A percentile compares a stretch with the other conserved stretches of the same genome.
phyloP scores from a whole-genome alignment of 2,888 invertebrate genomes.

The Pseudanteris insignis region DNA sequence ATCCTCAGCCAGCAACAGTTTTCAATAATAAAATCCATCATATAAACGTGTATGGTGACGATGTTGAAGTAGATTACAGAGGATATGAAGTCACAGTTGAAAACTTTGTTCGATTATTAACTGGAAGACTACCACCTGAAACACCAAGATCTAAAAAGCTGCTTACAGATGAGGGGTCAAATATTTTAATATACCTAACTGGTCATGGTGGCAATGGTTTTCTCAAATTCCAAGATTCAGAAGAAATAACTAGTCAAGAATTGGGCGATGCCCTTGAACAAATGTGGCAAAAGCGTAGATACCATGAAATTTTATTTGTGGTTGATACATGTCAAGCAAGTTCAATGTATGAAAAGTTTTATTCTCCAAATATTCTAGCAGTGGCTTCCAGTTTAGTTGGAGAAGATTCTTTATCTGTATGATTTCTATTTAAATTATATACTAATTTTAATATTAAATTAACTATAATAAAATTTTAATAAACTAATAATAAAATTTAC shows the following conservation, averaged over 20 bases:
- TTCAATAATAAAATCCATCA: conserved; percentile 98
- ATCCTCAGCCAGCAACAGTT: conserved; percentile 96
- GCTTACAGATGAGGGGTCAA: conserved; percentile 95
- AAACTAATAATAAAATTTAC: background rate
- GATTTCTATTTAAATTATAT: conserved; percentile 6
- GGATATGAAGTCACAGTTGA: conserved; percentile 97
- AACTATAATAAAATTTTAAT: background rate
- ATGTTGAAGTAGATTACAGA: conserved; percentile 98
- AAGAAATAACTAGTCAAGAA: conserved; percentile 98
- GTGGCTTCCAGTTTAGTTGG: conserved; percentile 97
- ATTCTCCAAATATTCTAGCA: conserved; percentile 96
- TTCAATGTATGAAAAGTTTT: conserved; percentile 97
- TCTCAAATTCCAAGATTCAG: conserved; percentile 98
- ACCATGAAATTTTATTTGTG: conserved; percentile 98
- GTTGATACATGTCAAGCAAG: conserved; percentile 99
- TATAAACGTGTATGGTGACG: conserved; percentile 98
- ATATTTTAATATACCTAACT: conserved; percentile 95
- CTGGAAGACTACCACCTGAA: conserved; percentile 89
- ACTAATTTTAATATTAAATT: too few relatives aligned
- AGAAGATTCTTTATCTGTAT: conserved; percentile 96
- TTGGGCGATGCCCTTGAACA: conserved; percentile 98
- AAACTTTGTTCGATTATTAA: conserved; percentile 95
- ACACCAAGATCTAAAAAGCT: conserved; percentile 95
- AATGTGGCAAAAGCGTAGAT: conserved; percentile 99
- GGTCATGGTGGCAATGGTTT: conserved; percentile 99